Evolutionary conservation across 2,888 invertebrate genomes (phyloP).

Genomic region (Lordiphosa fenestrarum): DNA sequence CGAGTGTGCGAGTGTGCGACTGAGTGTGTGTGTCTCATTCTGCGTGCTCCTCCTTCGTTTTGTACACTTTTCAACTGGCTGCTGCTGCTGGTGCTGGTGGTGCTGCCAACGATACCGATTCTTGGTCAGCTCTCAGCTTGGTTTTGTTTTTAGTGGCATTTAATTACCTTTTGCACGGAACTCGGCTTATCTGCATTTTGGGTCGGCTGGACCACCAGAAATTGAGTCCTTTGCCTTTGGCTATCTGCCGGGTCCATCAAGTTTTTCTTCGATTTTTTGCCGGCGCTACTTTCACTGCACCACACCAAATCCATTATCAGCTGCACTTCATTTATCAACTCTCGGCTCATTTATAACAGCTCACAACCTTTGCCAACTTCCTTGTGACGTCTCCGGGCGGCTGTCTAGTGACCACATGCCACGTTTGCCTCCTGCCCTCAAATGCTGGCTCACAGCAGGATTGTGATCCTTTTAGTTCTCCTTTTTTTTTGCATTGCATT

Average conservation of each 20-base stretch:
- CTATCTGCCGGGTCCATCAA: conserved; percentile 42
- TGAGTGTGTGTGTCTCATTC: conserved; percentile 12
- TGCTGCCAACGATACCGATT: conserved; percentile 46
- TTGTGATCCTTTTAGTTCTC: conserved; percentile 61
- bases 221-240: conserved; percentile 13
- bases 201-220: conserved; percentile 56
- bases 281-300: conserved; percentile 67
- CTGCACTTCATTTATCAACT: conserved; percentile 64
- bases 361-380: conserved; percentile 28
- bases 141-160: conserved; percentile 63
- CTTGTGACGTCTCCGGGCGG: conserved; percentile 35
- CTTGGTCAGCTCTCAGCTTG: conserved; percentile 40
- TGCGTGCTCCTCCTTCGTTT: conserved; percentile 26
- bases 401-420: conserved; percentile 51
- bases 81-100: conserved; percentile 13
- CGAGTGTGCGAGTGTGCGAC: conserved; percentile 6
- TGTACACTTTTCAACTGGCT: conserved; percentile 25
- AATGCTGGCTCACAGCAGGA: conserved; percentile 45
- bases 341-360: conserved; percentile 61
- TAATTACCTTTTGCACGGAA: conserved; percentile 63
- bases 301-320: conserved; percentile 55
- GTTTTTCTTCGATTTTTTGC: conserved; percentile 18
- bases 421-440: conserved; percentile 18
- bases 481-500: conserved; percentile 28
- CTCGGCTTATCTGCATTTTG: conserved; percentile 49